Base-by-base conservation (phyloP, 1,140 invertebrate genomes). In the Macrosteles quadrilineatus region DNA sequence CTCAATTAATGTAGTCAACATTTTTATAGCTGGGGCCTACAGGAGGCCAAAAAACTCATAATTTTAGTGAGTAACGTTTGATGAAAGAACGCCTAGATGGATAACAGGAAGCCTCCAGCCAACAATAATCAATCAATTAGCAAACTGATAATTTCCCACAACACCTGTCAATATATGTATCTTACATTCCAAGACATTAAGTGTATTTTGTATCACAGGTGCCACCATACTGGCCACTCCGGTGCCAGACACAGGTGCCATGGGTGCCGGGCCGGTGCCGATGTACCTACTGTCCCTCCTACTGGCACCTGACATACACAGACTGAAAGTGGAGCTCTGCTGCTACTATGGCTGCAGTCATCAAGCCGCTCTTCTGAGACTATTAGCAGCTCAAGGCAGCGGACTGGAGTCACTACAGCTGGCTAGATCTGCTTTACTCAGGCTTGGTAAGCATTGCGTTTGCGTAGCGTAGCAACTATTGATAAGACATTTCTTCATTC, bases 291-390 rank as follows among this genome's bases (percentile, higher is more conserved):
- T 84, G 1, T 79, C 79, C 0, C 57, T 84, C 0, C 76, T 84
- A 36, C 75, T 84, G 1, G 80, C 79, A 1, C 79, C 78, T 0
- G 82, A 84, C 59, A 81, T 84, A 11, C 79, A 78, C 47, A 74
- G 77, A 2, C 76, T 84, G n/a, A 77, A 77, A 36, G 78, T 84
- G 2, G 81, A 82, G 70, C 73, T 84, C 0, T 84, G 83, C 70
- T 84, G 83, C 67, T 84, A 84, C 62, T 84, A 84, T 57, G 83
- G 83, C 17, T 84, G 83, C 71, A 83, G 81, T 21, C 82, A 84
- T 71, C 83, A 84, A 68, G 82, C 81, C 2, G 80, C 80, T 0
- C 53, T 84, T 1, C 68, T 84, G 0, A 80, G 80, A 31, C 74
- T 84, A 6, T 70, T 84, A 4, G 78, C 81, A 0, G 74, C 72